Conservation (phyloP, 1,140 invertebrate genomes). For the Lasaia peninsularis region DNA sequence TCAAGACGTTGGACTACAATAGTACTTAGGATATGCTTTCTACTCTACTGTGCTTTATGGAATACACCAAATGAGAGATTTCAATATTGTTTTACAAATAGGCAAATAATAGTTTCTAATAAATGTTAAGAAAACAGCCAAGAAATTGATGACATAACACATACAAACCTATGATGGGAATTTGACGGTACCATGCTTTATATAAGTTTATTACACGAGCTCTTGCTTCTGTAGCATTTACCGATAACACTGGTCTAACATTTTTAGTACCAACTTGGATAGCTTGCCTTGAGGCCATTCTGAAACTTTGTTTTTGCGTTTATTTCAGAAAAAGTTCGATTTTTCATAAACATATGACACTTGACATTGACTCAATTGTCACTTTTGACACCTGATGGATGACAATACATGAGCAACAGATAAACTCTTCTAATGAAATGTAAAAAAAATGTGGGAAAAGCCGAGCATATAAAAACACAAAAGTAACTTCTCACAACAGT, state of each 20-base stretch:
- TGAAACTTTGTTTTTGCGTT: slow-evolving; percentile 17
- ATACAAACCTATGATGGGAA: slow-evolving; percentile 85
- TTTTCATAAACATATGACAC: not conserved
- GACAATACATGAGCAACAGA: too few relatives aligned
- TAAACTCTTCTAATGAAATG: too few relatives aligned
- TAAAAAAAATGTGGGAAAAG: too few relatives aligned
- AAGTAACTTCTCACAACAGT: too few relatives aligned
- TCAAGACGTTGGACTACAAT: too few relatives aligned
- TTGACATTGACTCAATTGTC: not conserved
- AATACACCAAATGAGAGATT: too few relatives aligned
- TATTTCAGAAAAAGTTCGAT: not conserved
- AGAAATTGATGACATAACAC: slow-evolving; percentile 62
- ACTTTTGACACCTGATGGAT: not conserved
- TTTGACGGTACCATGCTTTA: slow-evolving; percentile 93
- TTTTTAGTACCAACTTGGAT: slow-evolving; percentile 79
- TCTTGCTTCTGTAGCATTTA: slow-evolving; percentile 85
- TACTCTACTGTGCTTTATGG: too few relatives aligned
- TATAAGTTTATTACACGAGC: slow-evolving; percentile 92
- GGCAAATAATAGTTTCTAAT: not conserved
- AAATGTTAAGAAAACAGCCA: slow-evolving; percentile 14
- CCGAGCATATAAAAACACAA: too few relatives aligned
- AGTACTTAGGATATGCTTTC: too few relatives aligned
- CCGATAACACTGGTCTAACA: slow-evolving; percentile 92
- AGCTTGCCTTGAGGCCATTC: slow-evolving; percentile 76
- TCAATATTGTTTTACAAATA: not conserved